Percentiles rank a stretch among this genome's conserved stretches.
phyloP scores from a whole-genome alignment of 2,888 invertebrate species.

The Limnephilus marmoratus region DNA sequence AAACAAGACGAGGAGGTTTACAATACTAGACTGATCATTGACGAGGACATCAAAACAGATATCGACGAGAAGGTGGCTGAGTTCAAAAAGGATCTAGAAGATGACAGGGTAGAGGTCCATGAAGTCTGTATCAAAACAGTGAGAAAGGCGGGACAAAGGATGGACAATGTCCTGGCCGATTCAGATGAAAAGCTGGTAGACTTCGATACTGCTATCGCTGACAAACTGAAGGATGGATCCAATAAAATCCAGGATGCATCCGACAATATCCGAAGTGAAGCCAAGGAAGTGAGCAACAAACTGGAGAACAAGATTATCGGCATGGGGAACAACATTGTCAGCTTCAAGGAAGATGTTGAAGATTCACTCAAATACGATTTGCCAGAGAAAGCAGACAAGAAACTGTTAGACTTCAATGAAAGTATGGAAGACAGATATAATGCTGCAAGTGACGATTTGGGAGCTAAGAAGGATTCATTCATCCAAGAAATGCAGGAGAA shows the following conservation, averaged over 20 bases:
- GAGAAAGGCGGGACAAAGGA: conserved; percentile 66
- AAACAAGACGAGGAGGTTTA: conserved; percentile 69
- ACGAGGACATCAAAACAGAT: conserved; percentile 74
- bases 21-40: conserved; percentile 74
- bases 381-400: conserved; percentile 62
- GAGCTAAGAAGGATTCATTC: conserved; percentile 33
- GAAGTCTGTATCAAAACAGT: conserved; percentile 61
- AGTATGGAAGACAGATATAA: conserved; percentile 54
- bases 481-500: conserved; percentile 37
- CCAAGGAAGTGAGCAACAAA: conserved; percentile 21
- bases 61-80: conserved; percentile 72
- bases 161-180: conserved; percentile 73
- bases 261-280: conserved; percentile 45
- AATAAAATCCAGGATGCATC: conserved; percentile 45
- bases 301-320: conserved; percentile 67
- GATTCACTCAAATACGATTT: conserved; percentile 59
- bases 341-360: conserved; percentile 75
- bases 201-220: conserved; percentile 72
- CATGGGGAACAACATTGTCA: conserved; percentile 74
- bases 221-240: conserved; percentile 64
- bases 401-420: conserved; percentile 51
- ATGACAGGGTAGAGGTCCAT: conserved; percentile 59
- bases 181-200: conserved; percentile 73
- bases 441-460: conserved; percentile 46
- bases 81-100: conserved; percentile 71